These are phyloP conservation scores for Calliopum simillimum DNA, from an alignment of 2,888 invertebrate species.

Conservation along the genomic window DNA sequence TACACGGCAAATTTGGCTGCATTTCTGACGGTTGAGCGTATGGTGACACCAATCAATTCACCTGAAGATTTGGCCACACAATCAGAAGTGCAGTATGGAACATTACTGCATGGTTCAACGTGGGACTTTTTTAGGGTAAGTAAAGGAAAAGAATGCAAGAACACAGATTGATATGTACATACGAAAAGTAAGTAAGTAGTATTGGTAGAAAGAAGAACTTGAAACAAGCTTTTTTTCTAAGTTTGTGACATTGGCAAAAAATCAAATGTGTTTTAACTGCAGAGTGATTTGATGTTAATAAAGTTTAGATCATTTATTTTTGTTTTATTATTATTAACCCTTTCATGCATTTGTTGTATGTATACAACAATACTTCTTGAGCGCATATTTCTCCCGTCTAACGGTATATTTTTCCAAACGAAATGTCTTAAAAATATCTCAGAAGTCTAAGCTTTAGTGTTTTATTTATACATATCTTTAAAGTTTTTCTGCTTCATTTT, in stretches of 20 bases:
- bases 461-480: too few species aligned
- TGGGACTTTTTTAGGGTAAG: conserved; percentile 83
- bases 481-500: too few species aligned
- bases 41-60: conserved; percentile 95
- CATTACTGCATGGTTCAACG: conserved; percentile 82
- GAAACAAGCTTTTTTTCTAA: neutral
- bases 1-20: conserved; percentile 99
- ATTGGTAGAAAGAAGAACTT: neutral
- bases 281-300: too few species aligned
- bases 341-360: too few species aligned
- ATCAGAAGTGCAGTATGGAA: conserved; percentile 93
- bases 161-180: neutral
- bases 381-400: too few species aligned
- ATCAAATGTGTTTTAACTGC: too few species aligned
- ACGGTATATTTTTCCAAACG: too few species aligned
- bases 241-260: neutral
- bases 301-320: too few species aligned
- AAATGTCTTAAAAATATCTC: too few species aligned
- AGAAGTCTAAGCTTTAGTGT: too few species aligned
- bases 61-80: conserved; percentile 91
- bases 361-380: too few species aligned
- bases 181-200: neutral
- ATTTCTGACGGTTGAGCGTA: conserved; percentile 95
- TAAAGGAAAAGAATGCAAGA: conserved; percentile 21
- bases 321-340: too few species aligned